Evolutionary conservation across 2,113 vertebrate genomes (phyloP), one percentile per base, ranked within the genome.

Genomic region (Nanorana parkeri): DNA sequence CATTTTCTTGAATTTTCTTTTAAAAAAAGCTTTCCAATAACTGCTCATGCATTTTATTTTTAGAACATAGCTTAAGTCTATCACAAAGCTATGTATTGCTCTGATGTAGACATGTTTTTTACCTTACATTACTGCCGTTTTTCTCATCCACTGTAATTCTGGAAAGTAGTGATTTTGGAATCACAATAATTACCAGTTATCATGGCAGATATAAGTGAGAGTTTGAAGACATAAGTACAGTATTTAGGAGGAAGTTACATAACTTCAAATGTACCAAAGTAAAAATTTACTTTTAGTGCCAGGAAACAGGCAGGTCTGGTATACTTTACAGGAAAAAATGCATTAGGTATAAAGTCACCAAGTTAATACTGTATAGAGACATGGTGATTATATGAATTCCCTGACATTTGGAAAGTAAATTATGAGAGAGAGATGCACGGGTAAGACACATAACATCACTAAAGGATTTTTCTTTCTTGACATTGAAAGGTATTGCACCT

Each of bases 141-240:
- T 54, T 78, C 21, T n/a, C 61, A 78, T 54, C 17, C 61, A 15
- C 41, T 78, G 17, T 78, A 78, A 66, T 78, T 29, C 32, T 54
- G 24, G 32, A 78, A 78, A 66, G 75, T 54, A 66, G 60, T 78
- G 63, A 52, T 78, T 78, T 78, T 47, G 61, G 23, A 78, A 78
- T 78, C 23, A 66, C 24, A 78, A 78, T 78, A 78, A 78, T 78
- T 78, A 78, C 36, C 60, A 26, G 75, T 66, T 78, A 66, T 78
- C 75, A 78, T 78, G 75, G 61, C 75, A 78, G 75, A 66, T 66
- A 54, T 52, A 78, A 66, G 75, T 47, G 60, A 78, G 75, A 78
- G 61, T 66, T 66, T 65, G 75, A 78, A 78, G 75, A 54, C 60
- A 78, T 78, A 78, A 78, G 75, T 78, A 66, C 75, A 66, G 41